Evolutionary conservation across 2,113 vertebrate genomes (phyloP).

Genomic region (Martes martes): DNA sequence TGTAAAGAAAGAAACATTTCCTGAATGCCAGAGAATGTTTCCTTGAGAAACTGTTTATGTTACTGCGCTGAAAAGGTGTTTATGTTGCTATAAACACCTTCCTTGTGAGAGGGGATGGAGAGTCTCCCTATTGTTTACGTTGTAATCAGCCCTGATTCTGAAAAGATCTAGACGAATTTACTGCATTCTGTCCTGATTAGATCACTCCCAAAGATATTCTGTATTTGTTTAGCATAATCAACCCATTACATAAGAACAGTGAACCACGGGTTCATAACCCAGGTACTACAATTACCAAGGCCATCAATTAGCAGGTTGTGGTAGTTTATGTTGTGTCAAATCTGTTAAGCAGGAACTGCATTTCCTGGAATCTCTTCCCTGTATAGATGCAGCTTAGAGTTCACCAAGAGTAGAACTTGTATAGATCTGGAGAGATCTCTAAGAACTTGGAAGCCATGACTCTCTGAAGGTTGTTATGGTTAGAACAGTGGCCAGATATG

Average conservation of each 20-base stretch:
- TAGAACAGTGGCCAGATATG: not conserved
- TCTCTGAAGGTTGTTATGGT: not conserved
- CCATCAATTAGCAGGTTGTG: not conserved
- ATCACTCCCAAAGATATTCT: not conserved
- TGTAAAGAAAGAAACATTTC: constrained; percentile 75
- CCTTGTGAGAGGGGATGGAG: constrained; percentile 24
- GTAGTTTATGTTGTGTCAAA: not conserved
- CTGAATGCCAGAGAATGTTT: constrained; percentile 68
- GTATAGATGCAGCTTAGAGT: not conserved
- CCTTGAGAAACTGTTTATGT: constrained; percentile 76
- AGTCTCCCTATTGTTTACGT: constrained; percentile 61
- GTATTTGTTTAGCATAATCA: not conserved
- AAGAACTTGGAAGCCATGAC: not conserved
- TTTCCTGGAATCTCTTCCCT: not conserved
- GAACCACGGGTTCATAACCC: not conserved
- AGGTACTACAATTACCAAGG: not conserved
- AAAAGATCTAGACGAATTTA: constrained; percentile 13
- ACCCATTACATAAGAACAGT: not conserved
- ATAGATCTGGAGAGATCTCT: not conserved
- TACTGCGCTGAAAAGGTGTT: constrained; percentile 72
- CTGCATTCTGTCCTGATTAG: constrained; percentile 10
- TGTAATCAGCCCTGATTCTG: constrained; percentile 55
- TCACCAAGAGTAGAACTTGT: not conserved
- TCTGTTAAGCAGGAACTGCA: not conserved
- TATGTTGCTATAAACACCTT: constrained; percentile 76